These are phyloP conservation scores for Drosophila pruinosa DNA, from an alignment of 1,140 invertebrate genomes.

Conservation along the genomic window DNA sequence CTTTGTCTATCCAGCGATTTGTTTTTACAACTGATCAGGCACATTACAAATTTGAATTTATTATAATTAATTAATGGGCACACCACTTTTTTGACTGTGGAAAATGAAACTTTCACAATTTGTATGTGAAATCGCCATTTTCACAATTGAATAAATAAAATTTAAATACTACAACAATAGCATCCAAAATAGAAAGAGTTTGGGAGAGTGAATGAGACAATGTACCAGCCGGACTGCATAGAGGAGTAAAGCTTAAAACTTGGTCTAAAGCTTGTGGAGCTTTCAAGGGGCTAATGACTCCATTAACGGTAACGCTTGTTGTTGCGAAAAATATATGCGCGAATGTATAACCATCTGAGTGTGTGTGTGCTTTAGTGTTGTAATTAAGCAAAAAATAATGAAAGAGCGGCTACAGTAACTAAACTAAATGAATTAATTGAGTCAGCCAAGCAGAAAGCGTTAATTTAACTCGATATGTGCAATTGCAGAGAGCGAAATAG, in stretches of 20 bases:
- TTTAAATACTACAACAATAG: slow-evolving; percentile 52
- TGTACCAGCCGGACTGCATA: not conserved
- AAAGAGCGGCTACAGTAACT: slow-evolving; percentile 41
- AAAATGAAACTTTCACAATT: slow-evolving; percentile 68
- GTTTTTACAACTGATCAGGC: not conserved
- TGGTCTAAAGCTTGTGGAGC: slow-evolving; percentile 16
- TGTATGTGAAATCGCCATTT: slow-evolving; percentile 55
- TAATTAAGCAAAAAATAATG: slow-evolving; percentile 57
- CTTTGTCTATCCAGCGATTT: too few relatives aligned
- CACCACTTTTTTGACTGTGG: slow-evolving; percentile 9
- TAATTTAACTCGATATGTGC: slow-evolving; percentile 59
- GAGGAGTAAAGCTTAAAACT: slow-evolving; percentile 38
- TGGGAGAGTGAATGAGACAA: not conserved
- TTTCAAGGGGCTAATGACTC: slow-evolving; percentile 52
- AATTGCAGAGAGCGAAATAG: slow-evolving; percentile 43
- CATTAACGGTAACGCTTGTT: slow-evolving; percentile 33
- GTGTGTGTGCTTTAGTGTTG: slow-evolving; percentile 28
- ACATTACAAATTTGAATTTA: not conserved
- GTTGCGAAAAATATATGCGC: slow-evolving; percentile 34
- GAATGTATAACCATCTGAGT: not conserved
- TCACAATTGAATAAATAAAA: slow-evolving; percentile 57
- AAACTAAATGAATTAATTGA: slow-evolving; percentile 75
- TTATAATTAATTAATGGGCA: slow-evolving; percentile 2
- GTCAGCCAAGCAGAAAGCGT: slow-evolving; percentile 76
- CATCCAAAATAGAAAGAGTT: not conserved